A percentile compares a stretch with the other conserved stretches of the same genome.
These are phyloP conservation scores for Clamator glandarius DNA, from an alignment of 2,797 vertebrate genomes.

Conservation along the genomic window DNA sequence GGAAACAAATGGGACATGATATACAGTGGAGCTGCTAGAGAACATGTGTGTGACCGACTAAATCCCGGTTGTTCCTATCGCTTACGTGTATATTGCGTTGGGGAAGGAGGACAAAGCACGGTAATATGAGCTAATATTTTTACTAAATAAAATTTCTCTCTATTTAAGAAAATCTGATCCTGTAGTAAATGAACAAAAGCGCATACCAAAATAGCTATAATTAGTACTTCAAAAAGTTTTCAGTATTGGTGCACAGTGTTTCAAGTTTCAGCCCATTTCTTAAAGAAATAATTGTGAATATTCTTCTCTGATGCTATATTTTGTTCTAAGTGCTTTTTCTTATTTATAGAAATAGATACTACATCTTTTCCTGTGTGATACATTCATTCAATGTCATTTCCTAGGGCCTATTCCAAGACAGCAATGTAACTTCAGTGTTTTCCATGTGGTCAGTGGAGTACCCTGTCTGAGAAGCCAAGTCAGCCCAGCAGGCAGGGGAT, in stretches of 20 bases:
- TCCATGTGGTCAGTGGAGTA: neutral
- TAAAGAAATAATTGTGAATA: neutral
- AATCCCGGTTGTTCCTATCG: constrained; percentile 91
- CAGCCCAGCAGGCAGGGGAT: neutral
- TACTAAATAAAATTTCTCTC: neutral
- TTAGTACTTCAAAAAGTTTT: neutral
- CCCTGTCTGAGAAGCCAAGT: neutral
- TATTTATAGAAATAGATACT: neutral
- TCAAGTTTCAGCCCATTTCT: neutral
- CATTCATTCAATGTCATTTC: neutral
- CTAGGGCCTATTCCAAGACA: neutral
- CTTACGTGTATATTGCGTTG: constrained; percentile 88
- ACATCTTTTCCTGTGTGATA: neutral
- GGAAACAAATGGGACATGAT: constrained; percentile 89
- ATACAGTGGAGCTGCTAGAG: constrained; percentile 86
- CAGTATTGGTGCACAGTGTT: neutral
- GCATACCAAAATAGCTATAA: neutral
- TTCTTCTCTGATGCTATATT: neutral
- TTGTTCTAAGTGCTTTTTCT: neutral
- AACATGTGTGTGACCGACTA: constrained; percentile 90
- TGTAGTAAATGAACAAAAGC: neutral
- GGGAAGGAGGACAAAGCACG: constrained; percentile 93
- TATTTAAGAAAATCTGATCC: neutral
- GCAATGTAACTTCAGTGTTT: neutral
- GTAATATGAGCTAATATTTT: constrained; percentile 74